Percentiles rank a stretch among this genome's conserved stretches.
Conservation (phyloP, 2,888 invertebrate genomes). For the Xestia rhomboidea region DNA sequence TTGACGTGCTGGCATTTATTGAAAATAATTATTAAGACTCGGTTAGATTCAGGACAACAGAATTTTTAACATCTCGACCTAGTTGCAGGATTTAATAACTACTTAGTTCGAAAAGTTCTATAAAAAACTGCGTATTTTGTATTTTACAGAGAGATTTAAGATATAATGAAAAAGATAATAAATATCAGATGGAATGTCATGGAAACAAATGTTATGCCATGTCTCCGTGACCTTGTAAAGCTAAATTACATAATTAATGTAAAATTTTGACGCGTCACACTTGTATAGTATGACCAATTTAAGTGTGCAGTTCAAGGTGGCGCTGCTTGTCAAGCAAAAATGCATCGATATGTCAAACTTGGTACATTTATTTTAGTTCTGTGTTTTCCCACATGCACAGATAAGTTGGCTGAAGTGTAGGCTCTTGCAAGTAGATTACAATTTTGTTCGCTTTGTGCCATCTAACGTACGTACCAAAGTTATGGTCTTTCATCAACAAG, state of each 20-base stretch:
- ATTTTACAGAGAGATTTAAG: not conserved
- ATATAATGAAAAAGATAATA: not conserved
- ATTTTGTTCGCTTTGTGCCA: not conserved
- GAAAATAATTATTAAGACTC: slow-evolving; percentile 13
- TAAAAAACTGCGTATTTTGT: not conserved
- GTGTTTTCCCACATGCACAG: not conserved
- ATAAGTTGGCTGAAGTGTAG: not conserved
- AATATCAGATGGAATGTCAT: no score
- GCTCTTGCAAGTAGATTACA: not conserved
- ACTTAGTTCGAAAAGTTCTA: not conserved
- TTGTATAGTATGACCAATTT: no score
- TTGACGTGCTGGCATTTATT: slow-evolving; percentile 34
- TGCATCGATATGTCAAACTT: no score
- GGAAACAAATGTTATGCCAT: not conserved
- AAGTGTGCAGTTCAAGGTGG: no score
- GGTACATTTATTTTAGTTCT: no score
- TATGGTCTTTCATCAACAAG: not conserved
- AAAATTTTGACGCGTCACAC: no score
- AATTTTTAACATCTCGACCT: slow-evolving; percentile 24
- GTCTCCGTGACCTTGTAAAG: not conserved
- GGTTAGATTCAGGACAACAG: slow-evolving; percentile 21
- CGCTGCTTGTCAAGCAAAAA: no score
- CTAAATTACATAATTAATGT: no score
- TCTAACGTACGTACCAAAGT: not conserved
- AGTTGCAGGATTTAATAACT: slow-evolving; percentile 19